A percentile compares a stretch with the other conserved stretches of the same genome.
These are phyloP conservation scores for Eutolmus rufibarbis DNA, from an alignment of 2,888 invertebrate genomes.

Conservation along the genomic window DNA sequence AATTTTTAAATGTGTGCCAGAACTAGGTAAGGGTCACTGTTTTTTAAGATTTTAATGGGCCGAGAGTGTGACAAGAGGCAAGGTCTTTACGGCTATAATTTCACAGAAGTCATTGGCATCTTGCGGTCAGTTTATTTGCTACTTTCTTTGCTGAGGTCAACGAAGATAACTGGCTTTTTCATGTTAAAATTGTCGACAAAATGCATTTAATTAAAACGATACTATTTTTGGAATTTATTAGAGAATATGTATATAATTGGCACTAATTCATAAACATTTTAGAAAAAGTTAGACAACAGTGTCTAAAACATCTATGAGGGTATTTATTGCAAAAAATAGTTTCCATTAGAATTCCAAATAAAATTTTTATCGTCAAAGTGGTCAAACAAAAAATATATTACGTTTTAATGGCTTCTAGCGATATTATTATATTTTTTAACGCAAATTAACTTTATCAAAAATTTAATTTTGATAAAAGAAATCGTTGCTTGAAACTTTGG, in stretches of 20 bases:
- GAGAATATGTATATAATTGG: too few relatives aligned
- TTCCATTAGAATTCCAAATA: too few relatives aligned
- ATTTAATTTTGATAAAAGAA: neutral
- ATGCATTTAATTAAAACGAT: neutral
- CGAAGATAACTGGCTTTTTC: neutral
- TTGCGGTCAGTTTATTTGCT: neutral
- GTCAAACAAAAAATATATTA: too few relatives aligned
- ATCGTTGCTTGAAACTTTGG: neutral
- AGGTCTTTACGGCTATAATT: neutral
- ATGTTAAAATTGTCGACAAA: neutral
- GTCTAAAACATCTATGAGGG: too few relatives aligned
- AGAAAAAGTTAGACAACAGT: too few relatives aligned
- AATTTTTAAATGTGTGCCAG: neutral
- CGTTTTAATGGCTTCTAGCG: too few relatives aligned
- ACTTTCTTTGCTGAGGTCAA: neutral
- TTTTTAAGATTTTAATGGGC: neutral
- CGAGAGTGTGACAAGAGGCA: neutral
- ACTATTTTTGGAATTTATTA: too few relatives aligned
- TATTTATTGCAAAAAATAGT: too few relatives aligned
- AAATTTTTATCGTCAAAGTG: too few relatives aligned
- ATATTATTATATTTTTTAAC: neutral
- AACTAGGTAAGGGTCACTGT: neutral
- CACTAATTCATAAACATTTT: too few relatives aligned
- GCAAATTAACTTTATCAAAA: neutral
- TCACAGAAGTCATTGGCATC: neutral